Percentiles rank a stretch among this genome's conserved stretches.
Evolutionary conservation across 1,140 invertebrate species (phyloP).

Genomic region (Ostrea edulis): DNA sequence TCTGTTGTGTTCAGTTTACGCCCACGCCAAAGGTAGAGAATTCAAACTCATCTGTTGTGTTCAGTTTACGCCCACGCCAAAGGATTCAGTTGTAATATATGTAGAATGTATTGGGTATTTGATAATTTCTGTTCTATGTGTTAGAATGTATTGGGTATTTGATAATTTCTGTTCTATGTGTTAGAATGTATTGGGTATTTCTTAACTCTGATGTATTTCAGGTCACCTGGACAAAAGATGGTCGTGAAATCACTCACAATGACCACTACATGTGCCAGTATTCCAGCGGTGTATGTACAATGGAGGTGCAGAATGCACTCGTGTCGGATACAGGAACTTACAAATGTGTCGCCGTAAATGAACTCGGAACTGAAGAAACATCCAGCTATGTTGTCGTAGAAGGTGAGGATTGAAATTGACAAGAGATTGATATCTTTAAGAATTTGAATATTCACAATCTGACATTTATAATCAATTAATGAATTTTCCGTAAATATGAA

Average conservation of each 20-base stretch:
- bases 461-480: neutral
- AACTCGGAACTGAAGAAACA: slow-evolving; percentile 95
- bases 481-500: neutral
- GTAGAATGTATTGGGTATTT: no score
- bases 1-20: slow-evolving; percentile 96
- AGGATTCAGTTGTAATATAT: no score
- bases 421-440: neutral
- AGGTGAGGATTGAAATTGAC: slow-evolving; percentile 82
- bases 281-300: slow-evolving; percentile 92
- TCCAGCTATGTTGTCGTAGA: slow-evolving; percentile 97
- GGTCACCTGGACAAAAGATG: slow-evolving; percentile 95
- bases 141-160: no score
- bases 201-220: slow-evolving; percentile 67
- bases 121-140: neutral
- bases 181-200: neutral
- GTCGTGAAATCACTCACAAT: slow-evolving; percentile 89
- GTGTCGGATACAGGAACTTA: slow-evolving; percentile 98
- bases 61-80: no score
- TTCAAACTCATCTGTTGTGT: no score
- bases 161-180: neutral
- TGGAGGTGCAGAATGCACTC: slow-evolving; percentile 97
- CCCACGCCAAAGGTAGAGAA: slow-evolving; percentile 90
- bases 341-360: slow-evolving; percentile 94
- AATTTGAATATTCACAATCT: no score
- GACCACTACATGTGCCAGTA: slow-evolving; percentile 83